Evolutionary conservation across 1,140 invertebrate species (phyloP), one percentile per base, ranked within the genome.

Genomic region (Argopecten irradians): DNA sequence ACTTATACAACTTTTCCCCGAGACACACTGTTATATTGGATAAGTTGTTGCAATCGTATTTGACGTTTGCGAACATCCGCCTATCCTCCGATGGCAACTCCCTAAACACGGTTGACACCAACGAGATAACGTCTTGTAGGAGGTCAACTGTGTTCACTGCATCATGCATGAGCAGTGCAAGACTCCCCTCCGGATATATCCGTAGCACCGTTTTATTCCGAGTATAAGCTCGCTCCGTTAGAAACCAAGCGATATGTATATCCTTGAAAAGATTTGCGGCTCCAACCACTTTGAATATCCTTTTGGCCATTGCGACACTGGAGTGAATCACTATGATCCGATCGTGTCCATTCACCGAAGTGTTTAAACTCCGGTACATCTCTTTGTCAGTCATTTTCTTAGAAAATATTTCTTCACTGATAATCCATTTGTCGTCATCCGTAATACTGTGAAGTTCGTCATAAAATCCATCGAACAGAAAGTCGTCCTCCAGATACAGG

Each of bases 201-300:
- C 85, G 83, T 34, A 94, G 39, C 13, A 92, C 34, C 46, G 90
- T 83, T 83, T 91, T 86, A 55, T 92, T 91, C 19, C 90, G 83
- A 28, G 93, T 92, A 88, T 92, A 93, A 39, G 91, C 93, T 86
- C 92, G 91, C 82, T 93, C 93, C n/a, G 93, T 94, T 83, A 93
- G 89, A 87, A 93, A 93, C 93, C 93, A 94, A 34, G 93, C 92
- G 86, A 92, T 91, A 86, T 91, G 92, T 19, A 91, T 36, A 46
- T 89, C 86, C n/a, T 41, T 87, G 43, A 91, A 84, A 1, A 71
- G 55, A 83, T 92, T 87, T 2, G 89, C 90, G 16, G 82, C 88
- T 39, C 87, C 82, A 28, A 90, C 87, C 32, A 86, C 82, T n/a
- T 88, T 34, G 83, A 94, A 93, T 84, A 94, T 90, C 85, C 91